Conservation (phyloP, 2,113 vertebrate genomes). For the Anas platyrhynchos region DNA sequence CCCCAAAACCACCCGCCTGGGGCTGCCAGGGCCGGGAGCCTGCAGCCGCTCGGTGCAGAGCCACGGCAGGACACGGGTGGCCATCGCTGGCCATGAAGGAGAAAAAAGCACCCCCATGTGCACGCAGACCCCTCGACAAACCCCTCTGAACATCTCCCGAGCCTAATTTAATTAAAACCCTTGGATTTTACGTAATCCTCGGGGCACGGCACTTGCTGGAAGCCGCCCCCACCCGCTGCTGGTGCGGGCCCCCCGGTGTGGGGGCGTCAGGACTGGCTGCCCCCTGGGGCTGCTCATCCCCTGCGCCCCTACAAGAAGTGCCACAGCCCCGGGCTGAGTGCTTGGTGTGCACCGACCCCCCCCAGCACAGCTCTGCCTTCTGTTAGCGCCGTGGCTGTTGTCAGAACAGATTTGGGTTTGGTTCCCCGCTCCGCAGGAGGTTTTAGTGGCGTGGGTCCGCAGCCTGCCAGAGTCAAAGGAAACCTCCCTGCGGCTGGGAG, state of each 20-base stretch:
- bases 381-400: not conserved
- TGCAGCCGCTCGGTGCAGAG: rapidly evolving
- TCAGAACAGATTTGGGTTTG: not conserved
- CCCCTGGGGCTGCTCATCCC: not conserved
- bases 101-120: not conserved
- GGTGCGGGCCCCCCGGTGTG: not conserved
- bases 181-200: slow-evolving; percentile 1
- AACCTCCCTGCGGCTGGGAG: too few relatives aligned
- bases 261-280: rapidly evolving
- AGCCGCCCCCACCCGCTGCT: not conserved
- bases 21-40: not conserved
- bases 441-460: not conserved
- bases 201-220: not conserved
- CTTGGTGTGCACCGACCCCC: not conserved
- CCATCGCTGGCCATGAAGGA: too few relatives aligned
- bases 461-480: too few relatives aligned
- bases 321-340: not conserved
- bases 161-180: slow-evolving; percentile 18
- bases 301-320: not conserved
- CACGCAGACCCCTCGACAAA: not conserved
- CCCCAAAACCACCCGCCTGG: not conserved
- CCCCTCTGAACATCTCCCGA: not conserved
- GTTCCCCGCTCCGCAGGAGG: not conserved
- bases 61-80: not conserved
- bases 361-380: slow-evolving; percentile 20